A percentile compares a stretch with the other conserved stretches of the same genome.
phyloP scores from a whole-genome alignment of 2,888 invertebrate species.

The Allacma fusca region DNA sequence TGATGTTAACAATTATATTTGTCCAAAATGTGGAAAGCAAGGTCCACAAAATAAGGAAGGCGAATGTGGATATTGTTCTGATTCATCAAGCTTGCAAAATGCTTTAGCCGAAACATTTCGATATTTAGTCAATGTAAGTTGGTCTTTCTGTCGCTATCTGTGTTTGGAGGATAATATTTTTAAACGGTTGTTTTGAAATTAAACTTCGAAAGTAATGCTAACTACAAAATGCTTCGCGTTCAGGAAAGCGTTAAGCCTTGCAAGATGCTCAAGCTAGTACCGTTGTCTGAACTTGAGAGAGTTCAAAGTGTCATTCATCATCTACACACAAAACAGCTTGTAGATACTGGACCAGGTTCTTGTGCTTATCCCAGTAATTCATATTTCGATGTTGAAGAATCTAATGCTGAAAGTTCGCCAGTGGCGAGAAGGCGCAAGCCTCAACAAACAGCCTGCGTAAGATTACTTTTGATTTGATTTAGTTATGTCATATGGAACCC shows the following conservation, averaged over 20 bases:
- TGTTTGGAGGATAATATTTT: too few relatives aligned
- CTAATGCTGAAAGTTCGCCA: slow-evolving; percentile 35
- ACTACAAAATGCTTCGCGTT: neutral
- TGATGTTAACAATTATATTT: slow-evolving; percentile 43
- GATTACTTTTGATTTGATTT: neutral
- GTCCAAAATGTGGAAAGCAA: slow-evolving; percentile 56
- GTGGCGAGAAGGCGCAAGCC: slow-evolving; percentile 30
- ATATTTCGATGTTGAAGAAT: slow-evolving; percentile 41
- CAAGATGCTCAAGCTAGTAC: slow-evolving; percentile 66
- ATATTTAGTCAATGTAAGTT: slow-evolving; percentile 53
- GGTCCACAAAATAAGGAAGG: slow-evolving; percentile 43
- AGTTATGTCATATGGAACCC: too few relatives aligned
- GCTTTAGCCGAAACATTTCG: slow-evolving; percentile 58
- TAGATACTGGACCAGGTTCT: slow-evolving; percentile 58
- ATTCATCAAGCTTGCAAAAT: slow-evolving; percentile 47
- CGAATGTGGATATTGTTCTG: slow-evolving; percentile 52
- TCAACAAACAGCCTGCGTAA: slow-evolving; percentile 34
- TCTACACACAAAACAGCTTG: slow-evolving; percentile 62
- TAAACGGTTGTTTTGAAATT: too few relatives aligned
- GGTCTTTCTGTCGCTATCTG: too few relatives aligned
- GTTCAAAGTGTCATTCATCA: slow-evolving; percentile 66
- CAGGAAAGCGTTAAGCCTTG: slow-evolving; percentile 67
- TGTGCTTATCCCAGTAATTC: slow-evolving; percentile 47
- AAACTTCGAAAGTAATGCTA: too few relatives aligned
- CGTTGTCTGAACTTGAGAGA: slow-evolving; percentile 67